Evolutionary conservation across 2,797 vertebrate genomes (phyloP), one percentile per base, ranked within the genome.

Genomic region (Pagetopsis macropterus): DNA sequence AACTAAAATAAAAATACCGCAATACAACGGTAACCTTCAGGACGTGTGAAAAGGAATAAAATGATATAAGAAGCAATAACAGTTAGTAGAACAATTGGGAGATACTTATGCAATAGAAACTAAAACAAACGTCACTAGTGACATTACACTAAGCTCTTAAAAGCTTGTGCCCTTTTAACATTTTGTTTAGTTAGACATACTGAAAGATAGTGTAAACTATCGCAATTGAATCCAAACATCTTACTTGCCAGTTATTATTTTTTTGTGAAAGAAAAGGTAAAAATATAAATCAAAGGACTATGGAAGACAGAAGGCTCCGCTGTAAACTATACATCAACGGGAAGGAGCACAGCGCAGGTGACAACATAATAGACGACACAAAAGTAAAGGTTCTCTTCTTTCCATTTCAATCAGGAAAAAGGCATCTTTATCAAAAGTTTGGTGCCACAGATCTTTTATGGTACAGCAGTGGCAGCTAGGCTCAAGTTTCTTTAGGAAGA

Each of bases 341-440:
- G 14, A 72, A 64, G 55, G 8, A 31, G 19, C 17, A 79, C 73
- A 87, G 75, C 61, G 72, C 40, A 57, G 81, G 72, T 46, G 60
- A 69, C 41, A 59, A 49, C 58, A 79, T 51, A 55, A 74, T 72
- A 69, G 43, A 57, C 40, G 21, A 66, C 79, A 86, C 75, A 79
- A 80, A 75, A 72, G 69, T 41, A 75, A 50, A 52, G 55, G 37
- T 31, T 56, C 56, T 50, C 41, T 15, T 17, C 41, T 86, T 81
- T 86, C 72, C 70, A 87, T 83, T 81, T 79, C 76, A 85, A 77
- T 86, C 75, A 76, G 43, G 63, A 16, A 16, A 21, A 50, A 65
- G 27, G 15, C 56, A 61, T 67, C 58, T 67, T 43, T 41, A 72
- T 72, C 31, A 68, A 37, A 64, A 54, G 50, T 66, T 65, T 75